phyloP scores from a whole-genome alignment of 2,113 vertebrate species.

The Oxygymnocypris stewartii region DNA sequence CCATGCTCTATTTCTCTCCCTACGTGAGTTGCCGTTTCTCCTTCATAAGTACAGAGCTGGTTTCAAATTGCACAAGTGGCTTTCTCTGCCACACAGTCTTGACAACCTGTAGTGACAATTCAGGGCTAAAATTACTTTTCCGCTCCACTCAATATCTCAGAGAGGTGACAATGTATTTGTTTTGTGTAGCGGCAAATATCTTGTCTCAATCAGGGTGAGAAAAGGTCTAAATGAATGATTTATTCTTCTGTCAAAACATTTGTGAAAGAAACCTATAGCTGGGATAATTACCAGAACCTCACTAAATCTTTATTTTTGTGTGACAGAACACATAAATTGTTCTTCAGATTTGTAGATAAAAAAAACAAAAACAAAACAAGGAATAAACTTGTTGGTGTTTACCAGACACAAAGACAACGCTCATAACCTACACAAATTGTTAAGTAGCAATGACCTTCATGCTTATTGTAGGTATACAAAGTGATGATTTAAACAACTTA shows the following conservation, averaged over 20 bases:
- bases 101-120: conserved; percentile 48
- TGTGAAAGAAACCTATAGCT: conserved; percentile 27
- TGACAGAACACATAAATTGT: conserved; percentile 22
- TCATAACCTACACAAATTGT: neutral
- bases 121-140: conserved; percentile 47
- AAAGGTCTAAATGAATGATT: conserved; percentile 46
- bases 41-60: conserved; percentile 40
- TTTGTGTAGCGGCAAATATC: conserved; percentile 32
- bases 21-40: conserved; percentile 23
- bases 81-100: conserved; percentile 31
- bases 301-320: conserved; percentile 50
- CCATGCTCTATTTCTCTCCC: conserved; percentile 40
- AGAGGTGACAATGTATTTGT: conserved; percentile 46
- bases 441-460: neutral
- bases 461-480: neutral
- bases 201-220: conserved; percentile 34
- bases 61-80: conserved; percentile 35
- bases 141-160: conserved; percentile 47
- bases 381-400: neutral
- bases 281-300: conserved; percentile 8
- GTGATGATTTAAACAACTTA: neutral
- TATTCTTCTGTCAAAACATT: conserved; percentile 43
- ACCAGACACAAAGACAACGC: neutral
- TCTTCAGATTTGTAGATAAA: conserved; percentile 17
- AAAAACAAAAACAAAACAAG: neutral